Evolutionary conservation across 1,140 invertebrate genomes (phyloP).

Genomic region (Chrysomallon squamiferum): DNA sequence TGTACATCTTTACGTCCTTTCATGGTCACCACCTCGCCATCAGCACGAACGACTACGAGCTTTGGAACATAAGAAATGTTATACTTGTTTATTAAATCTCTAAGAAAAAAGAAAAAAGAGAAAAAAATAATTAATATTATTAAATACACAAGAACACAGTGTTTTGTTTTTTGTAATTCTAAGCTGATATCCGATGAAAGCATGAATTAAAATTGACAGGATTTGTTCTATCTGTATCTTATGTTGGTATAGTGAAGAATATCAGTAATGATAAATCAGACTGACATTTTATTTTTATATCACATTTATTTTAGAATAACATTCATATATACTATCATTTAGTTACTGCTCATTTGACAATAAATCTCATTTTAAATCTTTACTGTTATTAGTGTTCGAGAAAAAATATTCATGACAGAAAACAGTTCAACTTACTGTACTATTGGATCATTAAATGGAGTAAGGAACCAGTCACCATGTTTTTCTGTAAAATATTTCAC

Average conservation of each 20-base stretch:
- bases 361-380: too few relatives aligned
- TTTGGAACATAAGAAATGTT: conserved; percentile 42
- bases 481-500: conserved; percentile 69
- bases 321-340: too few relatives aligned
- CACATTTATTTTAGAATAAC: too few relatives aligned
- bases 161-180: too few relatives aligned
- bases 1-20: conserved; percentile 48
- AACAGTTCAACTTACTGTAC: conserved; percentile 36
- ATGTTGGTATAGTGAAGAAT: not conserved
- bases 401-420: too few relatives aligned
- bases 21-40: conserved; percentile 40
- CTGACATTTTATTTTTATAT: not conserved
- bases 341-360: too few relatives aligned
- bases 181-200: too few relatives aligned
- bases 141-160: too few relatives aligned
- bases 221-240: not conserved
- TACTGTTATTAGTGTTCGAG: too few relatives aligned
- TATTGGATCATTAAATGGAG: conserved; percentile 34
- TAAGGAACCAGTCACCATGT: conserved; percentile 41
- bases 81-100: conserved; percentile 28
- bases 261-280: not conserved
- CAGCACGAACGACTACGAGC: conserved; percentile 33
- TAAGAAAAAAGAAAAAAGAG: conserved; percentile 17
- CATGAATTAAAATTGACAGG: not conserved
- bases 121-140: not conserved